Evolutionary conservation across 2,113 vertebrate species (phyloP).

Genomic region (Phaethon lepturus): DNA sequence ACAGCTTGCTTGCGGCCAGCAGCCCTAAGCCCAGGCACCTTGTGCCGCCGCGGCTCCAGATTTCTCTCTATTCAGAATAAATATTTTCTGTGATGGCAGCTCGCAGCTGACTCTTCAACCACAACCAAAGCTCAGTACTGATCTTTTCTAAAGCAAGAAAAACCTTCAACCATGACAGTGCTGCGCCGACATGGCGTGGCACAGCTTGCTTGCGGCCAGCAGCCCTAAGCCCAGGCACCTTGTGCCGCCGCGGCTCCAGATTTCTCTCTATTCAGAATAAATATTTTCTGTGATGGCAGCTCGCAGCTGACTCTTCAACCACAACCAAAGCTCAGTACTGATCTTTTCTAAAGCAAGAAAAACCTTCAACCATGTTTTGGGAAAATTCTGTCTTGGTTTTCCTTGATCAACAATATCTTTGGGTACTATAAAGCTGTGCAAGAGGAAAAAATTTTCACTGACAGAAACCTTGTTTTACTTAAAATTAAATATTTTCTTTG

Average conservation of each 20-base stretch:
- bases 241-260: background rate
- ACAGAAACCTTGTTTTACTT: background rate
- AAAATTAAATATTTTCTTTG: background rate
- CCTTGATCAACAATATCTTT: background rate
- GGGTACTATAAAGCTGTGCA: background rate
- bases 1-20: background rate
- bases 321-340: background rate
- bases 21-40: background rate
- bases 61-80: background rate
- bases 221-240: background rate
- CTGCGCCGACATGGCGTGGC: background rate
- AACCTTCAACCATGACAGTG: background rate
- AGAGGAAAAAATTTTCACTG: background rate
- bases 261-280: background rate
- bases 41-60: background rate
- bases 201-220: background rate
- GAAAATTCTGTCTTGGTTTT: background rate
- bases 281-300: accelerated
- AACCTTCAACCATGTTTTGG: background rate
- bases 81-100: accelerated
- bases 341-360: background rate
- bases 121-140: background rate
- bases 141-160: background rate
- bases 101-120: background rate
- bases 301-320: background rate